Base-by-base conservation (phyloP, 2,113 vertebrate genomes). In the Equus przewalskii region DNA sequence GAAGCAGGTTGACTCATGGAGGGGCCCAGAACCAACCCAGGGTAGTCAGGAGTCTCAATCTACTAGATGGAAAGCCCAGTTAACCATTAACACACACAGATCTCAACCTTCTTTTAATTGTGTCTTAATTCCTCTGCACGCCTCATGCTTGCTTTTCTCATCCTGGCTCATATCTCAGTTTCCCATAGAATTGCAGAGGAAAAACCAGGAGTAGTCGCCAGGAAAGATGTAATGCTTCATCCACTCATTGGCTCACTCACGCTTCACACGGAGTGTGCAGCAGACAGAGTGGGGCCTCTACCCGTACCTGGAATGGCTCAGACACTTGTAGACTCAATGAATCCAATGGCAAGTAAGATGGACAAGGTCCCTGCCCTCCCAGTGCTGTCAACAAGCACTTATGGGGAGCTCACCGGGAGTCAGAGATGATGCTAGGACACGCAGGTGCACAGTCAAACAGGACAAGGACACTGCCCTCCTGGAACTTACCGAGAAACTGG, bases 281-380 rank as follows among this genome's bases (percentile, higher is more conserved):
- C 51, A 33, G 58, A 5, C 0, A 12, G 2, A 9, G n/a, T 21
- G 2, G 46, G 3, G 22, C 2, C 1, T 7, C n/a, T 0, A 1
- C n/a, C 44, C 0, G 3, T 10, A 13, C 15, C 56, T 7, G n/a
- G 49, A 26, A 30, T 3, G 30, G 13, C 0, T 4, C 62, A 3
- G 28, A 46, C 21, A 6, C 33, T 2, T 1, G 1, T 1, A 28
- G 79, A 19, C 46, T 22, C 24, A 0, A 6, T 0, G 15, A 49
- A 1, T 33, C 12, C 64, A 9, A 46, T 19, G 49, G 46, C 30
- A 0, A 16, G 22, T 24, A 49, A 36, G 21, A 62, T 0, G 3
- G 33, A n/a, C 1, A 6, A 3, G 28, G 41, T 6, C 49, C 7
- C 30, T 7, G 16, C 7, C 9, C 58, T 6, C 8, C 46, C 9